Base-by-base conservation (phyloP, 64 coral and sea anemone genomes). In the Dendrophyllia cribrosa region DNA sequence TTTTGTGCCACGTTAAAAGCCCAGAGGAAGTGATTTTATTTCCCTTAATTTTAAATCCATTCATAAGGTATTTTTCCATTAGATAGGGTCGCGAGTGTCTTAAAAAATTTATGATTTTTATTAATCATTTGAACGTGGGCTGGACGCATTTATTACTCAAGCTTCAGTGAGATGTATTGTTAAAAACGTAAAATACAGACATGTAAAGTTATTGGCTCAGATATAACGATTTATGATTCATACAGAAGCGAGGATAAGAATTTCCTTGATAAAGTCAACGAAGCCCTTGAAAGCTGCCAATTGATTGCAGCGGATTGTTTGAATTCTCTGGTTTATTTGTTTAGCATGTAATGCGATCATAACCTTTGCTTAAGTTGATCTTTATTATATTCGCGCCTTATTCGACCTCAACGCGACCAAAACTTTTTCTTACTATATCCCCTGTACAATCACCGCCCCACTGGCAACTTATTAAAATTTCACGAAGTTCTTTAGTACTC, bases 31-130 rank as follows among this genome's bases (percentile, higher is more conserved):
- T 84, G 43, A 67, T n/a, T 84, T 83, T 84, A 84, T 84, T 67
- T 67, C 43, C 20, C 43, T 68, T 84, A 84, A 84, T 84, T 84
- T 84, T 34, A 48, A 68, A 66, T 84, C 80, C 17, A 84, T 84
- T 84, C 80, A 67, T 50, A 44, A 51, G 62, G 43, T 49, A 66
- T 83, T 66, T 83, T 83, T 83, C 79, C 79, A 83, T 83, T 83
- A 83, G 79, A 50, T 48, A 47, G 79, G 66, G 43, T 65, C 60
- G 17, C 6, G 43, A 84, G 15, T 51, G 80, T 68, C 80, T 84
- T 84, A 17, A 84, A 84, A 84, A 84, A 84, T 84, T 84, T 60
- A 84, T 84, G 80, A 68, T 84, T 51, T 80, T 65, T 66, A 50
- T 84, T 83, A 83, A 83, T 83, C 59, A 68, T 66, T 64, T 20